Conservation (phyloP, 2,888 invertebrate species). For the Phaedon cochleariae region DNA sequence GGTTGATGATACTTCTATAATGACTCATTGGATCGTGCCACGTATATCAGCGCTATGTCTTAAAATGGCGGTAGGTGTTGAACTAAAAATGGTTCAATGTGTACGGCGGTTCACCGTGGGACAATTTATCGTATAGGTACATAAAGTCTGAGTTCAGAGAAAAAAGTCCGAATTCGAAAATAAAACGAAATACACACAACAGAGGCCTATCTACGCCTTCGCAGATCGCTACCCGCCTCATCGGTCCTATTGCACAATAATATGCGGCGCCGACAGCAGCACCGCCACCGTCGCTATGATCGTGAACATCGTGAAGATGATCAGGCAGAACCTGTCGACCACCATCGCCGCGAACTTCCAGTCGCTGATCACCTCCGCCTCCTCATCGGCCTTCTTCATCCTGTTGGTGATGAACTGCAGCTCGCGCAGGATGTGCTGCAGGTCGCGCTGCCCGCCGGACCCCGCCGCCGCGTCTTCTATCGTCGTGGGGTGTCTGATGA, state of each 20-base stretch:
- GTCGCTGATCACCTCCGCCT: conserved; percentile 91
- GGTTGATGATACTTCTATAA: too few relatives aligned
- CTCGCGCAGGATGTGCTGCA: conserved; percentile 90
- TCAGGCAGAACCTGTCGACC: conserved; percentile 95
- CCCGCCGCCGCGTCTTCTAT: conserved; percentile 71
- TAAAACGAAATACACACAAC: too few relatives aligned
- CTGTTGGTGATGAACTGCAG: conserved; percentile 93
- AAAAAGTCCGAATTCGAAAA: too few relatives aligned
- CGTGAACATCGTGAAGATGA: conserved; percentile 94
- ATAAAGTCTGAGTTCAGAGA: too few relatives aligned
- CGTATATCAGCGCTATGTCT: too few relatives aligned
- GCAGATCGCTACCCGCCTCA: conserved; percentile 11
- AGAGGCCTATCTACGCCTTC: too few relatives aligned
- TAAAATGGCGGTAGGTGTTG: too few relatives aligned
- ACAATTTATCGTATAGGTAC: too few relatives aligned
- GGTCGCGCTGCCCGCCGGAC: conserved; percentile 80
- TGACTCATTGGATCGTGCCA: too few relatives aligned
- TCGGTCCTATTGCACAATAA: conserved; percentile 84
- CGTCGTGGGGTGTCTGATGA: conserved; percentile 77
- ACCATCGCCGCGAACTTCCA: conserved; percentile 99
- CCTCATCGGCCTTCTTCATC: conserved; percentile 94
- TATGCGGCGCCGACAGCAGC: conserved; percentile 91
- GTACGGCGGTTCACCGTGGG: too few relatives aligned
- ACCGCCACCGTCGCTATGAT: conserved; percentile 92
- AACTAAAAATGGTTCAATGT: too few relatives aligned